These are phyloP conservation scores for Turnix velox DNA, from an alignment of 2,113 vertebrate species.

Conservation along the genomic window DNA sequence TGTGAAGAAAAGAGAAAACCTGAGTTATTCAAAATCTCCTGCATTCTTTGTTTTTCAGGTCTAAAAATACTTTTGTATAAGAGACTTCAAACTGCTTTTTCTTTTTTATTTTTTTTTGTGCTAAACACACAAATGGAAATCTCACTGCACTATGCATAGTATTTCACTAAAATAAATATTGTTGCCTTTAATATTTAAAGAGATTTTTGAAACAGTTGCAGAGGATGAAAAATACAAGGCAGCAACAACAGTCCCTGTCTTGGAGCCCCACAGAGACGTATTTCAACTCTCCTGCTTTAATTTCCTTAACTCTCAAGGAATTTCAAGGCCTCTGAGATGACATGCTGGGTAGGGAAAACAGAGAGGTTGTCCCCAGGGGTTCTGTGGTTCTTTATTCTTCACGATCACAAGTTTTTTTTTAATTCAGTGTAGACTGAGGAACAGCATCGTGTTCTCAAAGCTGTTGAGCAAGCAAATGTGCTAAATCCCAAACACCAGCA, in stretches of 20 bases:
- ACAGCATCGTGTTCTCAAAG: neutral
- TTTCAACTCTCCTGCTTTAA: slow-evolving; percentile 28
- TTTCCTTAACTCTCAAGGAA: slow-evolving; percentile 37
- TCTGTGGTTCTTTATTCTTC: neutral
- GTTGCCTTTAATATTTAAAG: slow-evolving; percentile 62
- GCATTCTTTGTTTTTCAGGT: neutral
- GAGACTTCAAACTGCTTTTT: neutral
- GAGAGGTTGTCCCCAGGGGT: neutral
- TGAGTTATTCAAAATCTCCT: neutral
- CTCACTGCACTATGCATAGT: neutral
- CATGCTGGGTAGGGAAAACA: neutral
- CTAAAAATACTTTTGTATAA: slow-evolving; percentile 8
- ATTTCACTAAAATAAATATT: slow-evolving; percentile 61
- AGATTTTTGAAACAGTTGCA: slow-evolving; percentile 23
- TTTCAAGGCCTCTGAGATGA: slow-evolving; percentile 1
- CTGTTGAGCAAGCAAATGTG: neutral
- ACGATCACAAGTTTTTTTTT: neutral
- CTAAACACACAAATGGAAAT: slow-evolving; percentile 47
- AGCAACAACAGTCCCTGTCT: neutral
- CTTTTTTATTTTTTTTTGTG: too few species aligned
- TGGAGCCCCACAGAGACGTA: neutral
- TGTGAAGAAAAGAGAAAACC: neutral
- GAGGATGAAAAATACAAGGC: slow-evolving; percentile 32
- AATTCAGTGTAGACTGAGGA: neutral
- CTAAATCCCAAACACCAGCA: too few species aligned